These are phyloP conservation scores for Xiphophorus birchmanni DNA, from an alignment of 2,797 vertebrate genomes.

Conservation along the genomic window DNA sequence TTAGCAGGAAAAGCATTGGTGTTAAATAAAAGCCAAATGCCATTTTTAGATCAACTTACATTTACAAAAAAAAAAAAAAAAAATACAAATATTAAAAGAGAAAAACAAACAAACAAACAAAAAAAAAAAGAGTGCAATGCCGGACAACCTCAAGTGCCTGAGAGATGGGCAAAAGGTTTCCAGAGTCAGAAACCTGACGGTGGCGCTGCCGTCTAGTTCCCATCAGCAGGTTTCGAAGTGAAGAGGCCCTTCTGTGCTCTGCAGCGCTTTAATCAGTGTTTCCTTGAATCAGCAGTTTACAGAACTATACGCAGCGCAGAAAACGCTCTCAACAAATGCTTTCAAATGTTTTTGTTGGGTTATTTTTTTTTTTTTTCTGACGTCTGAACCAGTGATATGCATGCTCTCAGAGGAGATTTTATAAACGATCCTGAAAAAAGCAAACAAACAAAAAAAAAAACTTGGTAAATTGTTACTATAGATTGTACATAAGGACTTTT, in stretches of 20 bases:
- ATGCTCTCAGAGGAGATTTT: slow-evolving; percentile 66
- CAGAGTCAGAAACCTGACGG: slow-evolving; percentile 73
- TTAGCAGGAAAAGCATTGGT: slow-evolving; percentile 71
- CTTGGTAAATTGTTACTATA: slow-evolving; percentile 69
- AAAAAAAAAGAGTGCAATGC: slow-evolving; percentile 62
- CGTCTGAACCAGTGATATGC: slow-evolving; percentile 64
- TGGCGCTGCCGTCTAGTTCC: slow-evolving; percentile 52
- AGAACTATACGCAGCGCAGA: slow-evolving; percentile 52
- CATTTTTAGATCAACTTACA: slow-evolving; percentile 46
- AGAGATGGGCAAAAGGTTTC: slow-evolving; percentile 76
- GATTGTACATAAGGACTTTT: slow-evolving; percentile 65
- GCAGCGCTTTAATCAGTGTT: slow-evolving; percentile 76
- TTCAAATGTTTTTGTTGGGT: slow-evolving; percentile 35
- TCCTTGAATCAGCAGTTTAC: slow-evolving; percentile 69
- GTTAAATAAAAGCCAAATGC: slow-evolving; percentile 69
- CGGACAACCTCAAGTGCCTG: slow-evolving; percentile 85
- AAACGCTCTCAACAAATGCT: slow-evolving; percentile 64
- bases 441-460: slow-evolving; percentile 33
- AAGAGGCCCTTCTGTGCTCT: slow-evolving; percentile 50
- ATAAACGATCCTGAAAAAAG: slow-evolving; percentile 46
- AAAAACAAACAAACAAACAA: slow-evolving; percentile 18
- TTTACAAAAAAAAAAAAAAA: slow-evolving; percentile 34
- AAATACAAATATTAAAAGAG: slow-evolving; percentile 13
- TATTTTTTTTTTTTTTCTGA: slow-evolving; percentile 53
- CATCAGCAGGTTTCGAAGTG: slow-evolving; percentile 62